Evolutionary conservation across 2,888 invertebrate genomes (phyloP), one percentile per base, ranked within the genome.

Genomic region (Agonopterix subpropinquella): DNA sequence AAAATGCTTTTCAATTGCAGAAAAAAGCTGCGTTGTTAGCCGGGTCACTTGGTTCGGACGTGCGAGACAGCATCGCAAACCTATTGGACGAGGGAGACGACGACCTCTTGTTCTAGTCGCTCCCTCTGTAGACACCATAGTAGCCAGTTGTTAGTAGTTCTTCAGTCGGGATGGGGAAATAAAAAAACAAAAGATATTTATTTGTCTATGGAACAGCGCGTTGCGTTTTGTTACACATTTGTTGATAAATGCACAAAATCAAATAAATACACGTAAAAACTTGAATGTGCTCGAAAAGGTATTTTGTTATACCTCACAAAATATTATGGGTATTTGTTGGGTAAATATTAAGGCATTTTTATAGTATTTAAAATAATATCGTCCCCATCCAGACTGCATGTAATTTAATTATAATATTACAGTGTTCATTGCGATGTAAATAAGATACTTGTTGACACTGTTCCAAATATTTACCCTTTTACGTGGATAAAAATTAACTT

Each of bases 1-100:
- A 47, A 45, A 52, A 48, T 48, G 48, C 51, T 51, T 51, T 46
- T 51, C 45, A 47, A 49, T 66, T 67, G 41, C 79, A 87, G 86
- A 73, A 57, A 69, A 81, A 82, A 54, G 67, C 62, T 15, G 67
- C 67, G 41, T 47, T 73, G 57, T 54, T 63, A 5, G 74, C 70
- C 1, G 77, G 71, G 8, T 53, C 58, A 9, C 8, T 42, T 11
- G 78, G 71, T 7, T 53, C 56, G 43, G 83, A 86, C 47, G 52
- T 67, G 13, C 64, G 86, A 43, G 83, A 89, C 61, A 82, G 88
- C 51, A 77, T 90, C 28, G 91, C 91, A 37, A 96, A 94, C 73
- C 90, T 97, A 65, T 86, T 97, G 44, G 95, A 96, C 56, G 96
- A 96, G 61, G 95, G 94, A 43, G 97, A 98, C 69, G 96, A 96